Conservation (phyloP, 2,113 vertebrate genomes). For the Tachuris rubrigastra region DNA sequence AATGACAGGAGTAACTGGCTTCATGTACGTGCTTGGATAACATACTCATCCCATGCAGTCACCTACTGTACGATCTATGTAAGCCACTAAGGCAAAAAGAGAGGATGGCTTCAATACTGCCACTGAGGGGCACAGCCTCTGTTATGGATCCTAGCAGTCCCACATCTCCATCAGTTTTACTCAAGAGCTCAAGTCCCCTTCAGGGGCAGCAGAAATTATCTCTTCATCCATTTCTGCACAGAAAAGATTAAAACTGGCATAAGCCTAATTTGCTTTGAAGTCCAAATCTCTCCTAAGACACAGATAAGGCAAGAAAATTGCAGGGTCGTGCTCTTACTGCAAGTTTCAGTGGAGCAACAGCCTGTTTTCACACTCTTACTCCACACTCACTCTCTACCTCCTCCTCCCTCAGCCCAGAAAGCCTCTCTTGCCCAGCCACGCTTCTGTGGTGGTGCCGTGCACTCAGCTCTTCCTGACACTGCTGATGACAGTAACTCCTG, state of each 20-base stretch:
- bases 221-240: not conserved
- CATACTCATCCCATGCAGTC: not conserved
- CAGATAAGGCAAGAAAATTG: not conserved
- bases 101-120: not conserved
- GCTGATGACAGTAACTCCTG: not conserved
- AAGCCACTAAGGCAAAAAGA: not conserved
- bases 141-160: not conserved
- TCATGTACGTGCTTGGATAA: not conserved
- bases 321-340: not conserved
- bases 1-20: not conserved
- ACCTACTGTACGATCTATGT: accelerated
- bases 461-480: not conserved
- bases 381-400: no score
- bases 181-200: not conserved
- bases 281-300: not conserved
- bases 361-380: not conserved
- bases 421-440: not conserved
- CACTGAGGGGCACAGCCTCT: not conserved
- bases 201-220: not conserved
- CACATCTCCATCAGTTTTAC: not conserved
- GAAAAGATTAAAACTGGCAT: not conserved
- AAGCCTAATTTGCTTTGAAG: not conserved
- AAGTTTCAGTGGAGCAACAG: not conserved
- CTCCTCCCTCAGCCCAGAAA: not conserved
- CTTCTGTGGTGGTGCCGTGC: not conserved